Evolutionary conservation across 2,797 vertebrate species (phyloP).

Genomic region (Hippoglossus hippoglossus): DNA sequence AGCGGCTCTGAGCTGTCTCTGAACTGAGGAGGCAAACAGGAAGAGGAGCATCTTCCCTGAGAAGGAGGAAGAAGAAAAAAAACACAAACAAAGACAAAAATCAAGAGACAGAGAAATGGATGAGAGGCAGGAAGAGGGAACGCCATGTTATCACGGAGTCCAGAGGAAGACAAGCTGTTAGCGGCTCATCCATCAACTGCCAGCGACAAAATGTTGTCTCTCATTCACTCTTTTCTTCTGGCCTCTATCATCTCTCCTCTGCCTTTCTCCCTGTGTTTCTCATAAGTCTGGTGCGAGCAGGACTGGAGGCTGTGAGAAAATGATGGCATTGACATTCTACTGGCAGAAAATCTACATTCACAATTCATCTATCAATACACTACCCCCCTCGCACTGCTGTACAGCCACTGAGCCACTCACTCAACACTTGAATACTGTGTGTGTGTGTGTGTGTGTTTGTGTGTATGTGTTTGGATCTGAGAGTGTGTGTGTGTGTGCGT

Average conservation of each 20-base stretch:
- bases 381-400: slow-evolving; percentile 23
- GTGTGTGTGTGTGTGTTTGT: background rate
- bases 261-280: slow-evolving; percentile 43
- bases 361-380: slow-evolving; percentile 61
- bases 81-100: slow-evolving; percentile 34
- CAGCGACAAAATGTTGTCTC: slow-evolving; percentile 52
- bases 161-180: slow-evolving; percentile 67
- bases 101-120: slow-evolving; percentile 44
- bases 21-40: slow-evolving; percentile 20
- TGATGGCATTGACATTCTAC: slow-evolving; percentile 59
- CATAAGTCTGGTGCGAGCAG: slow-evolving; percentile 44
- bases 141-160: slow-evolving; percentile 67
- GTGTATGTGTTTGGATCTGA: slow-evolving; percentile 8
- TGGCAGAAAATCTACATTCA: slow-evolving; percentile 61
- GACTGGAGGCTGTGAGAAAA: slow-evolving; percentile 50
- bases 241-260: slow-evolving; percentile 15
- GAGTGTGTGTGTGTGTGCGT: slow-evolving; percentile 21
- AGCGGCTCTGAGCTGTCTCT: slow-evolving; percentile 27
- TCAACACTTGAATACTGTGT: slow-evolving; percentile 20
- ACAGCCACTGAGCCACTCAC: slow-evolving; percentile 38
- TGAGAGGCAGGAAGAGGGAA: slow-evolving; percentile 40
- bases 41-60: slow-evolving; percentile 21
- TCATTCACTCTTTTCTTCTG: slow-evolving; percentile 54
- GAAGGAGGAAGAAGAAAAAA: slow-evolving; percentile 1
- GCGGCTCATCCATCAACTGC: slow-evolving; percentile 70